Percentiles rank a stretch among this genome's conserved stretches.
These are phyloP conservation scores for Parochlus steinenii DNA, from an alignment of 2,888 invertebrate species.

Conservation along the genomic window DNA sequence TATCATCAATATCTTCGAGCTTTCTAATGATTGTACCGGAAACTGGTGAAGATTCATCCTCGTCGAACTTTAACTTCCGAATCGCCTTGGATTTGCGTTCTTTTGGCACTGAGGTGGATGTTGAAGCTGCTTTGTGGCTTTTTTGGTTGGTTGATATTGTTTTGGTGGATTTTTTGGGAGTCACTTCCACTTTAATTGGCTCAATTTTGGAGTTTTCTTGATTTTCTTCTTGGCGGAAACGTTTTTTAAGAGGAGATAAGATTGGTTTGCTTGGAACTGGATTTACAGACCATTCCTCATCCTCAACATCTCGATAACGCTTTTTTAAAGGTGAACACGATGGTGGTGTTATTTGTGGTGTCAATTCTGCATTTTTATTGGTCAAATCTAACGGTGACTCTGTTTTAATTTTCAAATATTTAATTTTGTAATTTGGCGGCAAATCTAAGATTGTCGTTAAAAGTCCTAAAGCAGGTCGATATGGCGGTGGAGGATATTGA, in stretches of 20 bases:
- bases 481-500: no score
- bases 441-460: slow-evolving; percentile 29
- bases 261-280: not conserved
- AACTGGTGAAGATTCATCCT: slow-evolving; percentile 82
- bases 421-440: slow-evolving; percentile 30
- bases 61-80: slow-evolving; percentile 73
- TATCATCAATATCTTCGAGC: slow-evolving; percentile 62
- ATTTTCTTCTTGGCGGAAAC: slow-evolving; percentile 19
- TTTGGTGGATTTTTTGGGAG: slow-evolving; percentile 24
- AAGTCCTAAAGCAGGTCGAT: slow-evolving; percentile 19
- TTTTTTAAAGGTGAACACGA: slow-evolving; percentile 52
- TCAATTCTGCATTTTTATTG: slow-evolving; percentile 58
- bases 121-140: slow-evolving; percentile 21
- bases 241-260: slow-evolving; percentile 16
- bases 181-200: slow-evolving; percentile 18
- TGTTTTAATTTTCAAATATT: slow-evolving; percentile 24
- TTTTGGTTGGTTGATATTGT: no score
- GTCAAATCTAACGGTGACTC: slow-evolving; percentile 54
- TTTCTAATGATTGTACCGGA: slow-evolving; percentile 87
- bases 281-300: not conserved
- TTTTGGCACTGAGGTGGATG: not conserved
- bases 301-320: slow-evolving; percentile 16
- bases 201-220: slow-evolving; percentile 17
- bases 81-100: slow-evolving; percentile 37
- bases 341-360: no score